Evolutionary conservation across 2,113 vertebrate species (phyloP).

Genomic region (Corapipo altera): DNA sequence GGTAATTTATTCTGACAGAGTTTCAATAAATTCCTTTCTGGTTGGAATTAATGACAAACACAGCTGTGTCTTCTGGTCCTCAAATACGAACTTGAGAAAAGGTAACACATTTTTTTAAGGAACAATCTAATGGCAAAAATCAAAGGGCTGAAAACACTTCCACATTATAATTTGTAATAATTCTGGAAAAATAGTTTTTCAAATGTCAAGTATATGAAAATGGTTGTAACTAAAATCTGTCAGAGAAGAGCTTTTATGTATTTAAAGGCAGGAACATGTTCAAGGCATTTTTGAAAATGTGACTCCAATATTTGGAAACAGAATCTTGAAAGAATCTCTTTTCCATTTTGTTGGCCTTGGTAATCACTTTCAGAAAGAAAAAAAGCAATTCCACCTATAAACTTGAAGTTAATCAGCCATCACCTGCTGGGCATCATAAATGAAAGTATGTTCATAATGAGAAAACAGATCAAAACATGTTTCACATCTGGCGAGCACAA

Average conservation of each 20-base stretch:
- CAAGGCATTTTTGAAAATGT: background rate
- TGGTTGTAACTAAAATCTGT: background rate
- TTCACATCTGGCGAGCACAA: background rate
- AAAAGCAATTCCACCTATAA: background rate
- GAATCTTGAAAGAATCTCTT: background rate
- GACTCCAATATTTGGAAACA: background rate
- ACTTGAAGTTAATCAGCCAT: background rate
- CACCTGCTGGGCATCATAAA: background rate
- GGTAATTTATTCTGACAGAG: background rate
- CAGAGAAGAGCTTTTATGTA: background rate
- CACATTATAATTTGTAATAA: background rate
- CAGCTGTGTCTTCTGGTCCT: background rate
- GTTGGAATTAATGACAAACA: background rate
- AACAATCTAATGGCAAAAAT: background rate
- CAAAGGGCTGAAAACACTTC: background rate
- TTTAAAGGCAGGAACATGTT: background rate
- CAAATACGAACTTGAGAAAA: background rate
- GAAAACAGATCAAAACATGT: slow-evolving; percentile 34
- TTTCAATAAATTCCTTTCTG: background rate
- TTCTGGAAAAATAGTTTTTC: background rate
- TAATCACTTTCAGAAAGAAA: background rate
- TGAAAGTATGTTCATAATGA: background rate
- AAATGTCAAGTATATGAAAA: background rate
- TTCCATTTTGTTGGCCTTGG: background rate
- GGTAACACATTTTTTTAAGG: background rate